Evolutionary conservation across 2,113 vertebrate genomes (phyloP).

Genomic region (Siniperca knerii): DNA sequence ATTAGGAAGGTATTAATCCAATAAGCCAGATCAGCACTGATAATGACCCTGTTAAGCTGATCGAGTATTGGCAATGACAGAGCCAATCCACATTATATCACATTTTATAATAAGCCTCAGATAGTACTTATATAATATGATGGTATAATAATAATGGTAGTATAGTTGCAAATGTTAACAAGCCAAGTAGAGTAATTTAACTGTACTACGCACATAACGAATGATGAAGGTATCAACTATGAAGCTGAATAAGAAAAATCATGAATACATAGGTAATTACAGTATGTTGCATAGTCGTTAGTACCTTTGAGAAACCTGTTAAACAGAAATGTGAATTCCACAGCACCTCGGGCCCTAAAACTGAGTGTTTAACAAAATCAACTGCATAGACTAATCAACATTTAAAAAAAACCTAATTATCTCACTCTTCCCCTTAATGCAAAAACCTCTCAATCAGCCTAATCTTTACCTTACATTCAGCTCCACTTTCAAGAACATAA

Average conservation of each 20-base stretch:
- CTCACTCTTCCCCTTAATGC: background rate
- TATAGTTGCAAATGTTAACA: background rate
- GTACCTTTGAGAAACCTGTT: background rate
- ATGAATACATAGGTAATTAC: background rate
- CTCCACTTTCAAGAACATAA: slow-evolving; percentile 29
- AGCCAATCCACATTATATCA: background rate
- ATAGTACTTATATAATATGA: too few relatives aligned
- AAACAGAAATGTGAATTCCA: background rate
- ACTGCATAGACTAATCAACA: background rate
- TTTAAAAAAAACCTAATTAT: background rate
- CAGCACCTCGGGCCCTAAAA: background rate
- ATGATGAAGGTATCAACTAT: background rate
- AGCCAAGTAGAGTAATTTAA: background rate
- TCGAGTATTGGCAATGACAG: background rate
- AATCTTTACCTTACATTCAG: slow-evolving; percentile 40
- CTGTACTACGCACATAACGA: background rate
- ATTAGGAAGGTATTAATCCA: background rate
- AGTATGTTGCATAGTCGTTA: background rate
- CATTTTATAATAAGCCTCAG: background rate
- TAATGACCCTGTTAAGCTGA: background rate
- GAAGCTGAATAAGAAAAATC: background rate
- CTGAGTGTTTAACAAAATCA: background rate
- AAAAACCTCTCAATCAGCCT: slow-evolving; percentile 14
- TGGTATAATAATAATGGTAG: background rate
- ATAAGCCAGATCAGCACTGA: background rate